Conservation (phyloP, 2,888 invertebrate species). For the Gasteruption jaculator region DNA sequence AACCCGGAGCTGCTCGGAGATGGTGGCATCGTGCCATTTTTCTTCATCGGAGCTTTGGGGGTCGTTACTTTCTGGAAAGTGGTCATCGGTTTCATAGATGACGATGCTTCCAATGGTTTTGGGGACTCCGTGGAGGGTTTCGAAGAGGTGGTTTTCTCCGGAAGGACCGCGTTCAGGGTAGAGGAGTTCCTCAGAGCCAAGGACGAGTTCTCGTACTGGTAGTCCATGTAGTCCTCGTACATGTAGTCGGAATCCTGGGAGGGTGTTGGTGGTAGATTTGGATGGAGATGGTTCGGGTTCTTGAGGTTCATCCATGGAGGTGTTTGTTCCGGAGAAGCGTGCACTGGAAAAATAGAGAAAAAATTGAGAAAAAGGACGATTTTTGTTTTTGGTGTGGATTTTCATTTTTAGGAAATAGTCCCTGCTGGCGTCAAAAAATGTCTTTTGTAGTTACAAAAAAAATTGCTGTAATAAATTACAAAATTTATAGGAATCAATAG, state of each 20-base stretch:
- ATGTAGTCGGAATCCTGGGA: conserved; percentile 60
- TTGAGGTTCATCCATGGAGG: conserved; percentile 58
- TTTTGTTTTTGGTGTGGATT: conserved; percentile 1
- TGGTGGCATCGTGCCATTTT: conserved; percentile 39
- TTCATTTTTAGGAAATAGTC: background rate
- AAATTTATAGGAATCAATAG: too few species aligned
- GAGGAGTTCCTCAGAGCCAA: too few species aligned
- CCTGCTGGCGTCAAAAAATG: too few species aligned
- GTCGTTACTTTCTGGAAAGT: conserved; percentile 25
- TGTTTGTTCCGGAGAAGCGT: too few species aligned
- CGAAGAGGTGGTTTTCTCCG: background rate
- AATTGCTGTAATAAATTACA: too few species aligned
- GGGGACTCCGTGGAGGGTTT: background rate
- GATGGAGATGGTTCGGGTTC: conserved; percentile 51
- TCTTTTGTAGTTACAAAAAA: too few species aligned
- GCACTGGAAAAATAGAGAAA: too few species aligned
- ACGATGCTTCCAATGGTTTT: background rate
- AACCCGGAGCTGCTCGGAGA: conserved; percentile 63
- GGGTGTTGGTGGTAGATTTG: conserved; percentile 3
- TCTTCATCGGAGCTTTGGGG: conserved; percentile 25
- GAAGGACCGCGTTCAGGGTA: conserved; percentile 46
- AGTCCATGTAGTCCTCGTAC: conserved; percentile 79
- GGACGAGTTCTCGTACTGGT: conserved; percentile 64
- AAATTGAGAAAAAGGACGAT: too few species aligned
- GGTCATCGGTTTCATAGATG: conserved; percentile 28